A percentile compares a stretch with the other conserved stretches of the same genome.
These are phyloP conservation scores for Podargus strigoides DNA, from an alignment of 2,797 vertebrate species.

Conservation along the genomic window DNA sequence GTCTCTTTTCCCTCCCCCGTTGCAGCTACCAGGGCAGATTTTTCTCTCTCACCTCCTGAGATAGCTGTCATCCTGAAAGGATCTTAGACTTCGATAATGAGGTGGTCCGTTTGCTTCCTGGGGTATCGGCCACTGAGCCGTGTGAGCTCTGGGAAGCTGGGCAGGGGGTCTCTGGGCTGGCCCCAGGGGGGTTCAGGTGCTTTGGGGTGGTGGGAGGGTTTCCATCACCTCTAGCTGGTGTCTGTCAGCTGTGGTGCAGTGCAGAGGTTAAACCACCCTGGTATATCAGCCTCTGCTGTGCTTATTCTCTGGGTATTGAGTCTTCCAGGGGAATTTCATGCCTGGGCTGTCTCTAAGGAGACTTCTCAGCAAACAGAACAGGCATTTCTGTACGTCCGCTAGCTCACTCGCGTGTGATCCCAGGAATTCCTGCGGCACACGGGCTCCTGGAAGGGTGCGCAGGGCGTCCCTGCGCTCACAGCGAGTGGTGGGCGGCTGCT, in stretches of 20 bases:
- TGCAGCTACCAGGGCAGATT: not conserved
- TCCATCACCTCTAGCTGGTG: rapidly evolving
- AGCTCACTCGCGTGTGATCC: not conserved
- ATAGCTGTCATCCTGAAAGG: not conserved
- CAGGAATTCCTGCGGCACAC: not conserved
- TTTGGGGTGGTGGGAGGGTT: not conserved
- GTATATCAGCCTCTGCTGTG: not conserved
- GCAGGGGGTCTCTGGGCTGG: not conserved
- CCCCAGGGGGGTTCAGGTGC: rapidly evolving
- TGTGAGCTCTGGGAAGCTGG: rapidly evolving
- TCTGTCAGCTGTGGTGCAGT: not conserved
- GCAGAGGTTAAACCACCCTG: not conserved
- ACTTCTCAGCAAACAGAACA: not conserved
- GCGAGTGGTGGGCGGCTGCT: rapidly evolving
- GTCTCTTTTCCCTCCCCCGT: constrained; percentile 10
- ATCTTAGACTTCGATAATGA: not conserved
- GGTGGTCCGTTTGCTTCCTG: not conserved
- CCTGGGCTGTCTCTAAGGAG: constrained; percentile 18
- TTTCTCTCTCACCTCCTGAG: not conserved
- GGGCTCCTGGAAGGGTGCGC: not conserved
- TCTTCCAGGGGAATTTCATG: not conserved
- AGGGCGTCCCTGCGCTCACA: not conserved
- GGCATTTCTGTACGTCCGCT: not conserved
- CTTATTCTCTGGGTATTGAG: not conserved
- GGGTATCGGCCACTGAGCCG: rapidly evolving